Evolutionary conservation across 2,888 invertebrate genomes (phyloP).

Genomic region (Erynnis tages): DNA sequence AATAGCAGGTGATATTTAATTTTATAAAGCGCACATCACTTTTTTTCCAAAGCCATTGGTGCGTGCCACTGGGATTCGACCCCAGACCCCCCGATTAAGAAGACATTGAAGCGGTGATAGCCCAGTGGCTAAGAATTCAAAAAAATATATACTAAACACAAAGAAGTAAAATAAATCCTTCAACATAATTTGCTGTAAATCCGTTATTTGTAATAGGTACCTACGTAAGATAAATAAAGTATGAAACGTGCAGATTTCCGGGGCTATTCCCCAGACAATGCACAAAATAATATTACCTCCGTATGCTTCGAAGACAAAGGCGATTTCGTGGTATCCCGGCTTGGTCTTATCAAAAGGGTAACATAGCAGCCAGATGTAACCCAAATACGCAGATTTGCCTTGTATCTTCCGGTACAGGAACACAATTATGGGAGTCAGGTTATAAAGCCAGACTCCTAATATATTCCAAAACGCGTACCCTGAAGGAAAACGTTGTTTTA

Average conservation of each 20-base stretch:
- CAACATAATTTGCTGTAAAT: too few species aligned
- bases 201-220: too few species aligned
- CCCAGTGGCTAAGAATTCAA: too few species aligned
- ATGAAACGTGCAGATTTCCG: neutral
- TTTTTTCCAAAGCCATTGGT: too few species aligned
- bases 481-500: conserved; percentile 36
- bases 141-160: too few species aligned
- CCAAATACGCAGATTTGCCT: conserved; percentile 48
- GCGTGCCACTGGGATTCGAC: too few species aligned
- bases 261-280: neutral
- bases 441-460: conserved; percentile 56
- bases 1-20: too few species aligned
- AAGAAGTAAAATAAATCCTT: too few species aligned
- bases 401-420: conserved; percentile 47
- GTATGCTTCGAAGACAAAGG: conserved; percentile 55
- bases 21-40: too few species aligned
- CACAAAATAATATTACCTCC: conserved; percentile 44
- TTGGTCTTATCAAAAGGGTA: conserved; percentile 70
- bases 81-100: too few species aligned
- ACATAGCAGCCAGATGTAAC: conserved; percentile 56
- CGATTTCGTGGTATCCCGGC: conserved; percentile 50
- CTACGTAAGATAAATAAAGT: too few species aligned
- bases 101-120: too few species aligned
- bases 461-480: conserved; percentile 63
- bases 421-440: conserved; percentile 55